These are phyloP conservation scores for Plumapathes pennacea DNA, from an alignment of 92 coral and sea anemone genomes.

Conservation along the genomic window DNA sequence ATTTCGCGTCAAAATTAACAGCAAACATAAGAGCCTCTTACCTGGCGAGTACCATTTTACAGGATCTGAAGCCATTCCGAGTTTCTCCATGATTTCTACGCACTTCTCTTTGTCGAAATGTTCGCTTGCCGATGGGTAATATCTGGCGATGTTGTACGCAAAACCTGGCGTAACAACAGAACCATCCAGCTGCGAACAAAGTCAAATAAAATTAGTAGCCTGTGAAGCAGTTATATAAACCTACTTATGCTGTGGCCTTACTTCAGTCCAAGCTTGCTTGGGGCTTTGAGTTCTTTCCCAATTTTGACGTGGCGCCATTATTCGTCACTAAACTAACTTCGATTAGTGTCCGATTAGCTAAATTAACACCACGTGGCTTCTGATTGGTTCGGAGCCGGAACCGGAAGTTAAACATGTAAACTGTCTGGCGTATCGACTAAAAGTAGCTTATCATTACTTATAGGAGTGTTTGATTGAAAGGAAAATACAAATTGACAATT, in stretches of 20 bases:
- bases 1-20: background rate
- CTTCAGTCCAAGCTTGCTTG: constrained; percentile 73
- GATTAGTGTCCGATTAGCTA: too few relatives aligned
- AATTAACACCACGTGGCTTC: too few relatives aligned
- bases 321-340: too few relatives aligned
- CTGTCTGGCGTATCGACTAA: too few relatives aligned
- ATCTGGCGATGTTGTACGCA: constrained; percentile 79
- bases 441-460: too few relatives aligned
- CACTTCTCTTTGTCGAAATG: constrained; percentile 59
- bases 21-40: constrained; percentile 10
- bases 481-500: too few relatives aligned
- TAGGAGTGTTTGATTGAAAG: too few relatives aligned
- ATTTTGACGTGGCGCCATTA: constrained; percentile 80
- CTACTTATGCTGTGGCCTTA: constrained; percentile 12
- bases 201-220: background rate
- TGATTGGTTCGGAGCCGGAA: too few relatives aligned
- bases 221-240: background rate
- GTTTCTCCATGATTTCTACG: constrained; percentile 67
- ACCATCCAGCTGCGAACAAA: constrained; percentile 51
- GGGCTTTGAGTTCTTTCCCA: constrained; percentile 40
- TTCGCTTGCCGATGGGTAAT: constrained; percentile 50
- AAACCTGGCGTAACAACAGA: constrained; percentile 67
- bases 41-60: constrained; percentile 77
- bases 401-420: too few relatives aligned
- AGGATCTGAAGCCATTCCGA: constrained; percentile 71